Conservation (phyloP, 2,797 vertebrate species). For the Sphenopsis melanotis region DNA sequence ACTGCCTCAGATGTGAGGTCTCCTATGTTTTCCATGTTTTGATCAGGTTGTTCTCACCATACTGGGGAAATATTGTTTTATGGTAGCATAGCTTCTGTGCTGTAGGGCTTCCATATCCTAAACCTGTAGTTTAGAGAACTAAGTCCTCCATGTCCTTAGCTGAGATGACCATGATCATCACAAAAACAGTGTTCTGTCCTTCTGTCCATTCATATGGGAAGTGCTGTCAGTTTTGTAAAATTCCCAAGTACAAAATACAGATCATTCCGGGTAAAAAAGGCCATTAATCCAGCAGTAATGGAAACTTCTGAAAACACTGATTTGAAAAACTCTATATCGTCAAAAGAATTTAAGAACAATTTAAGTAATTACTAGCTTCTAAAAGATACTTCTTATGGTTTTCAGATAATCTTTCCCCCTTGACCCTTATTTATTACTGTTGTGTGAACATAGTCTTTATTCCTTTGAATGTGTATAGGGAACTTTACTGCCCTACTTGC, state of each 20-base stretch:
- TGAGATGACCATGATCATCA: neutral
- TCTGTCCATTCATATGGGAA: neutral
- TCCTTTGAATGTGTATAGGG: neutral
- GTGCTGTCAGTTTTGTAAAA: neutral
- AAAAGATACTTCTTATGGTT: neutral
- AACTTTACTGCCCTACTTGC: neutral
- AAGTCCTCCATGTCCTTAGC: neutral
- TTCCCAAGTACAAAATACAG: neutral
- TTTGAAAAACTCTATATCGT: neutral
- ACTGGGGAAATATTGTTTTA: neutral
- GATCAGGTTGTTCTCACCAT: neutral
- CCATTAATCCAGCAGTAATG: constrained; percentile 11
- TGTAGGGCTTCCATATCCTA: neutral
- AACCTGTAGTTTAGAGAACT: neutral
- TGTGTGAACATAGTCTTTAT: neutral
- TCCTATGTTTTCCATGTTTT: neutral
- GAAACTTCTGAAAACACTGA: neutral
- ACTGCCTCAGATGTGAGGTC: neutral
- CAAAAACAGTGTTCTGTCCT: neutral
- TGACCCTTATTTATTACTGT: neutral
- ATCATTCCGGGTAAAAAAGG: neutral
- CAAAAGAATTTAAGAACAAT: neutral
- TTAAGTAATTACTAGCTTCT: neutral
- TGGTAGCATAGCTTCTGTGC: neutral
- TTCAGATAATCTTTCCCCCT: neutral